Percentiles rank a stretch among this genome's conserved stretches.
phyloP scores from a whole-genome alignment of 2,113 vertebrate genomes.

The Sinocyclocheilus anshuiensis region DNA sequence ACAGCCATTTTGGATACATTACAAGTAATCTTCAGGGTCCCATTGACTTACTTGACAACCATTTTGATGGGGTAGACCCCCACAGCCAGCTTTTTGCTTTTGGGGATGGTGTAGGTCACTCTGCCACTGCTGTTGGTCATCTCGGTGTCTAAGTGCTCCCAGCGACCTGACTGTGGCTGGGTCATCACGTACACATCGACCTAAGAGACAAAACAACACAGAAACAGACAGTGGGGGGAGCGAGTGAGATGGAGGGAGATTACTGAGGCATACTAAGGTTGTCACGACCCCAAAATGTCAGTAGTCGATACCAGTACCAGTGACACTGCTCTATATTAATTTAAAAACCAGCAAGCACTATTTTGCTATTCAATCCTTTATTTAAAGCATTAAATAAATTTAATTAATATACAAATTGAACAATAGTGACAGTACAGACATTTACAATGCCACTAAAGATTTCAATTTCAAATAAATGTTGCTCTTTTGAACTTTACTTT shows the following conservation, averaged over 20 bases:
- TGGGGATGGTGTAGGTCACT: slow-evolving; percentile 86
- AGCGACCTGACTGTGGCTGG: slow-evolving; percentile 89
- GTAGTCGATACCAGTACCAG: neutral
- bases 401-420: neutral
- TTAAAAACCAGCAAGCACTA: neutral
- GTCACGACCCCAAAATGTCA: neutral
- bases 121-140: slow-evolving; percentile 93
- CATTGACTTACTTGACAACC: slow-evolving; percentile 89
- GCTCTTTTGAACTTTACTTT: too few relatives aligned
- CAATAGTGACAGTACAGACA: too few relatives aligned
- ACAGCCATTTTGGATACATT: slow-evolving; percentile 18
- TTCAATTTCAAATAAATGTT: too few relatives aligned
- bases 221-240: neutral
- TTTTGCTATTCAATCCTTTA: neutral
- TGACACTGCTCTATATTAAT: neutral
- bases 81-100: slow-evolving; percentile 84
- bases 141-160: slow-evolving; percentile 95
- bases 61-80: slow-evolving; percentile 97
- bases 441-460: too few relatives aligned
- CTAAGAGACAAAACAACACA: slow-evolving; percentile 66
- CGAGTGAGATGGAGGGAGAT: neutral
- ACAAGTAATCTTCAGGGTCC: slow-evolving; percentile 9
- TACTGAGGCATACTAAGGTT: neutral
- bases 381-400: neutral
- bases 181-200: slow-evolving; percentile 93